A percentile compares a stretch with the other conserved stretches of the same genome.
These are phyloP conservation scores for Rhingia rostrata DNA, from an alignment of 2,888 invertebrate species.

Conservation along the genomic window DNA sequence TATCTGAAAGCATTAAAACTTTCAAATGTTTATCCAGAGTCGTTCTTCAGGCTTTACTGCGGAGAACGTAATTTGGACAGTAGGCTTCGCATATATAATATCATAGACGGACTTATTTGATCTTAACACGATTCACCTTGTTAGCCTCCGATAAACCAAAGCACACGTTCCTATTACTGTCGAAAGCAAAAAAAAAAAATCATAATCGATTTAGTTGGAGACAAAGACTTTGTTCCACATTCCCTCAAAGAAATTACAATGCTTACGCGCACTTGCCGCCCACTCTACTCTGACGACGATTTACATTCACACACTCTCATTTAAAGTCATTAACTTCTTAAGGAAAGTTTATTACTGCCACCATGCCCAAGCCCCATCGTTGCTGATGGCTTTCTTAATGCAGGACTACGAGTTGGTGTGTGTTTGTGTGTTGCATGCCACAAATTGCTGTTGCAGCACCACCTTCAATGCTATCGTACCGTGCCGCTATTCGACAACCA, in stretches of 20 bases:
- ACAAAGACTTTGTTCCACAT: constrained; percentile 43
- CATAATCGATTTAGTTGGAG: constrained; percentile 23
- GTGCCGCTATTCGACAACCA: constrained; percentile 54
- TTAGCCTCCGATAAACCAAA: not conserved
- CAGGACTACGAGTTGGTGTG: constrained; percentile 16
- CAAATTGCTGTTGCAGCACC: constrained; percentile 62
- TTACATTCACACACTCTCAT: constrained; percentile 56
- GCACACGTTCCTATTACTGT: constrained; percentile 4
- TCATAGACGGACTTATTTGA: not conserved
- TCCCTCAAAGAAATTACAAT: constrained; percentile 23
- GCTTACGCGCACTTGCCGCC: not conserved
- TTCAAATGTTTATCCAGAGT: no score
- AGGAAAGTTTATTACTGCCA: constrained; percentile 67
- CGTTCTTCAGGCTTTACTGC: no score
- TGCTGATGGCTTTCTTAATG: constrained; percentile 62
- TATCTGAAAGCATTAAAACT: no score
- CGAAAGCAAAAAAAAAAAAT: not conserved
- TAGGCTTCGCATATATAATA: no score
- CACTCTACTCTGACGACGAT: not conserved
- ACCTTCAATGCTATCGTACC: constrained; percentile 35
- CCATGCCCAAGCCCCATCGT: constrained; percentile 3
- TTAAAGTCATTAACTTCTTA: constrained; percentile 72
- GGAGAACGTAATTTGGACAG: no score
- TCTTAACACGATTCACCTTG: not conserved
- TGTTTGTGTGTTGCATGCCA: constrained; percentile 56